These are phyloP conservation scores for Odontamblyopus rebecca DNA, from an alignment of 2,797 vertebrate genomes.

Conservation along the genomic window DNA sequence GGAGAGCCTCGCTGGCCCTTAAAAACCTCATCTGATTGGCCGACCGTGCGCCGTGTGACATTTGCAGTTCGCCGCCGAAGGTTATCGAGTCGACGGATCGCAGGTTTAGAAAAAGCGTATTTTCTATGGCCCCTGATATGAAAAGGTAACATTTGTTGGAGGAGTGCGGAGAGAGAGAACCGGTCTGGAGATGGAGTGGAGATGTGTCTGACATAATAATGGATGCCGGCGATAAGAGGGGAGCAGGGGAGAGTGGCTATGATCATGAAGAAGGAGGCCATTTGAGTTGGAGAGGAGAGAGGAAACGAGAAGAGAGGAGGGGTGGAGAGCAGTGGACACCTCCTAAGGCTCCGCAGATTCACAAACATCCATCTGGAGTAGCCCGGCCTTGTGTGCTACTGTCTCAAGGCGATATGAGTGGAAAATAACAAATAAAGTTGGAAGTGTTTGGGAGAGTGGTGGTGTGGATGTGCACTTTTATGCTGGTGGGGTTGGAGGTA, in stretches of 20 bases:
- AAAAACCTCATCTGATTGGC: conserved; percentile 48
- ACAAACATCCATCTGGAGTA: conserved; percentile 41
- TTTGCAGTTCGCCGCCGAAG: conserved; percentile 63
- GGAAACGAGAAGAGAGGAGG: conserved; percentile 34
- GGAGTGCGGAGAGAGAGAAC: conserved; percentile 36
- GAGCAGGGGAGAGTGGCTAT: conserved; percentile 18
- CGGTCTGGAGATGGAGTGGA: conserved; percentile 45
- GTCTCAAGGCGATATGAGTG: conserved; percentile 6
- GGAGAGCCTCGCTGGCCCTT: conserved; percentile 35
- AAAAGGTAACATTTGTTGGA: conserved; percentile 72
- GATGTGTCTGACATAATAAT: conserved; percentile 72
- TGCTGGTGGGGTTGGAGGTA: not conserved
- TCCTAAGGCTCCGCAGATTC: conserved; percentile 34
- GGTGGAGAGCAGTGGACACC: conserved; percentile 23
- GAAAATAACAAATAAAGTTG: conserved; percentile 9
- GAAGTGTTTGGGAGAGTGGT: not conserved
- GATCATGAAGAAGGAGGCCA: conserved; percentile 31
- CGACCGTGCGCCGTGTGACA: conserved; percentile 50
- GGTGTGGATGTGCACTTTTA: not conserved
- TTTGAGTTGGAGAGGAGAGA: conserved; percentile 37
- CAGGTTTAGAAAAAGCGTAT: conserved; percentile 45
- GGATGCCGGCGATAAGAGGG: conserved; percentile 48
- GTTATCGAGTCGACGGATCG: conserved; percentile 65
- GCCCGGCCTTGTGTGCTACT: conserved; percentile 30
- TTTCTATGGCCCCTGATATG: conserved; percentile 50